A percentile compares a stretch with the other conserved stretches of the same genome.
Evolutionary conservation across 2,888 invertebrate species (phyloP).

Genomic region (Tromatobia lineatoria): DNA sequence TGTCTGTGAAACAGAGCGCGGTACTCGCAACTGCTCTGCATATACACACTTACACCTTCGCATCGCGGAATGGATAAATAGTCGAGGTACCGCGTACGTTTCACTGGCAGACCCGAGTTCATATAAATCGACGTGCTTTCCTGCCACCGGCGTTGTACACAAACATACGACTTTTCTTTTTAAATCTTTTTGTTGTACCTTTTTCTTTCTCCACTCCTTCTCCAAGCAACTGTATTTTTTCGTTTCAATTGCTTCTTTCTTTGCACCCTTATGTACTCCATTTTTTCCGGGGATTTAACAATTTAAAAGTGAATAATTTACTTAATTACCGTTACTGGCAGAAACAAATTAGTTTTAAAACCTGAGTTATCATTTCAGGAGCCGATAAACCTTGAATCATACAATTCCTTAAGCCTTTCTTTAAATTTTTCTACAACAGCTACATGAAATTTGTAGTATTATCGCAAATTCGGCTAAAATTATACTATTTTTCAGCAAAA

Average conservation of each 20-base stretch:
- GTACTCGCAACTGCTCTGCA: conserved; percentile 30
- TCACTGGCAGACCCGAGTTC: conserved; percentile 57
- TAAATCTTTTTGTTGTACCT: conserved; percentile 47
- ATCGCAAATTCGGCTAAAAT: no score
- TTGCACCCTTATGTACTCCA: background rate
- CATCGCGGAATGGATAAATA: conserved; percentile 55
- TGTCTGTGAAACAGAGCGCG: conserved; percentile 41
- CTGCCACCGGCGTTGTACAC: conserved; percentile 31
- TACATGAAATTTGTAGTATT: no score
- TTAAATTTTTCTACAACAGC: no score
- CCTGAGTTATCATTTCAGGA: background rate
- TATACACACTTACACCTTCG: conserved; percentile 17
- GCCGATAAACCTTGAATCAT: background rate
- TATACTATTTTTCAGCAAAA: no score
- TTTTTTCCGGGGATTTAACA: background rate
- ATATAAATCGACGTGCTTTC: conserved; percentile 55
- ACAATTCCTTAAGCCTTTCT: background rate
- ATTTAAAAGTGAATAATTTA: background rate
- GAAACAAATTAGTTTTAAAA: background rate
- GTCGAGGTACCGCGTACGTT: conserved; percentile 73
- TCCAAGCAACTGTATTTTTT: background rate
- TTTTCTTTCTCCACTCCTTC: conserved; percentile 27
- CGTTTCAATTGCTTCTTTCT: conserved; percentile 25
- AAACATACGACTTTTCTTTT: conserved; percentile 41
- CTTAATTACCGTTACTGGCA: background rate